Conservation (phyloP, 2,888 invertebrate genomes). For the Drosophila silvestris region DNA sequence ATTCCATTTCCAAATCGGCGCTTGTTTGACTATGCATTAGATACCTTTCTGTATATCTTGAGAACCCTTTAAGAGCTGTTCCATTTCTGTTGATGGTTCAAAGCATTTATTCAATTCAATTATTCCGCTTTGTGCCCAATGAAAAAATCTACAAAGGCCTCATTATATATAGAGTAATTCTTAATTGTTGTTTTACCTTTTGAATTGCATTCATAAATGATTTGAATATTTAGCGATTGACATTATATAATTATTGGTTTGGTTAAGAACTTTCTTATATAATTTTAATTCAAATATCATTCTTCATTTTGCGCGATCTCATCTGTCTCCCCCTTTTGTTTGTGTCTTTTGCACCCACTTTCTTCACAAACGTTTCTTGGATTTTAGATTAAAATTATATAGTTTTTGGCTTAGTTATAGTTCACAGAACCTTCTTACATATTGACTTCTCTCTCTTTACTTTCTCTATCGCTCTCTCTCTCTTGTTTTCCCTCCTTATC, state of each 20-base stretch:
- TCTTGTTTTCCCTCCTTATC: no score
- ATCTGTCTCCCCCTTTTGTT: no score
- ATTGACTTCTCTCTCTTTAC: no score
- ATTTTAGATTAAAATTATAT: no score
- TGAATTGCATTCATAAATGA: neutral
- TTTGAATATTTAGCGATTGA: neutral
- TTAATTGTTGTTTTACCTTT: neutral
- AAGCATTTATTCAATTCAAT: neutral
- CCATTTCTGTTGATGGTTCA: neutral
- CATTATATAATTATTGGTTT: no score
- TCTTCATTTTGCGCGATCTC: no score
- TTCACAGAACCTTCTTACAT: no score
- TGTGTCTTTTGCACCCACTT: no score
- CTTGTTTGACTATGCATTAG: conserved; percentile 22
- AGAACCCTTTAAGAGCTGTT: conserved; percentile 6
- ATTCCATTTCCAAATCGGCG: conserved; percentile 19
- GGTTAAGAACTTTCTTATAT: no score
- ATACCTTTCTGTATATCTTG: neutral
- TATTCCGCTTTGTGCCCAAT: neutral
- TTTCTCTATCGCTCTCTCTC: no score
- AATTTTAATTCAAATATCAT: neutral
- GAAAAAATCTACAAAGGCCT: neutral
- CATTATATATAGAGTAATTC: neutral
- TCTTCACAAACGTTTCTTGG: no score
- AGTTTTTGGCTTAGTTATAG: no score